phyloP scores from a whole-genome alignment of 2,797 vertebrate genomes.

The Pitangus sulphuratus region DNA sequence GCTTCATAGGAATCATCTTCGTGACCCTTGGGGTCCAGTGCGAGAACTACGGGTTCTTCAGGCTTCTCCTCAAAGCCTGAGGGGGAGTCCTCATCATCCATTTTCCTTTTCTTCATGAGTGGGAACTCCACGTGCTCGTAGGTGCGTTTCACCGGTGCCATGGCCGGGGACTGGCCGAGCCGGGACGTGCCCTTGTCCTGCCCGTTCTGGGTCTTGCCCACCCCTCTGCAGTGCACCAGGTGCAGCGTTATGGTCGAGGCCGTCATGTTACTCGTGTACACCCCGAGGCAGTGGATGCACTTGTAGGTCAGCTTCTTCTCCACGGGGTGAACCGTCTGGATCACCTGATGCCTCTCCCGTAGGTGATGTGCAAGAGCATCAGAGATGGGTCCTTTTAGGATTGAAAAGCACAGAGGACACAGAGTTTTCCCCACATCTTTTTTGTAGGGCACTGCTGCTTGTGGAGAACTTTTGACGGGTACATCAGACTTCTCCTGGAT shows the following conservation, averaged over 20 bases:
- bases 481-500: slow-evolving; percentile 82
- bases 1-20: slow-evolving; percentile 94
- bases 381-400: slow-evolving; percentile 97
- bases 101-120: slow-evolving; percentile 87
- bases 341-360: slow-evolving; percentile 94
- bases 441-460: slow-evolving; percentile 94
- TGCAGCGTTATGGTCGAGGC: slow-evolving; percentile 97
- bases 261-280: slow-evolving; percentile 99
- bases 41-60: slow-evolving; percentile 89
- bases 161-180: slow-evolving; percentile 79
- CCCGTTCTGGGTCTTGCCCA: slow-evolving; percentile 94
- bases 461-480: slow-evolving; percentile 84
- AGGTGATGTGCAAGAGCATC: slow-evolving; percentile 96
- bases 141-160: slow-evolving; percentile 84
- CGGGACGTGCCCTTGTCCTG: slow-evolving; percentile 88
- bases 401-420: slow-evolving; percentile 97
- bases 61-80: slow-evolving; percentile 86
- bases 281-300: slow-evolving; percentile 97
- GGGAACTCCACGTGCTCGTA: slow-evolving; percentile 85
- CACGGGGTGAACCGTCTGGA: slow-evolving; percentile 96
- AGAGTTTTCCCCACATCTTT: slow-evolving; percentile 97
- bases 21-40: slow-evolving; percentile 93
- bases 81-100: slow-evolving; percentile 80
- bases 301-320: slow-evolving; percentile 99
- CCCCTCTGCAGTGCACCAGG: slow-evolving; percentile 95